phyloP scores from a whole-genome alignment of 2,797 vertebrate genomes.

The Xyrichtys novacula region DNA sequence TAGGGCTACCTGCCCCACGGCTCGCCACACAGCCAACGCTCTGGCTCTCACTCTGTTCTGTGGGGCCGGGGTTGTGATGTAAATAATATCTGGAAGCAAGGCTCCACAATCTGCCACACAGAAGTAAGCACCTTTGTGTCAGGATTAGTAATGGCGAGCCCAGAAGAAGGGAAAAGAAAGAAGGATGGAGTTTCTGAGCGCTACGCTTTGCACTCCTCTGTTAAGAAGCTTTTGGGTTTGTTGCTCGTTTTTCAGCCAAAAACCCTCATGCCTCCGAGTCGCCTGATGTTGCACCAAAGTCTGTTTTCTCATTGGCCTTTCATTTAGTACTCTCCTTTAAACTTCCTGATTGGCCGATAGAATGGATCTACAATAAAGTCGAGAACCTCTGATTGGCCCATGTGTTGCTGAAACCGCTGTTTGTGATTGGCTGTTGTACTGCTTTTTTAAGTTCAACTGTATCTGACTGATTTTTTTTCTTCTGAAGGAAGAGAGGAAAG shows the following conservation, averaged over 20 bases:
- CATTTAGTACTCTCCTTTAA: slow-evolving; percentile 29
- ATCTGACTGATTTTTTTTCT: slow-evolving; percentile 62
- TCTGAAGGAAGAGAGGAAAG: slow-evolving; percentile 30
- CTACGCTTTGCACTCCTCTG: slow-evolving; percentile 59
- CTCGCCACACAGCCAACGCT: slow-evolving; percentile 37
- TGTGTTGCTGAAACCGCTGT: slow-evolving; percentile 9
- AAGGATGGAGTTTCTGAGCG: slow-evolving; percentile 32
- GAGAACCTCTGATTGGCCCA: slow-evolving; percentile 53
- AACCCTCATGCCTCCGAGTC: slow-evolving; percentile 35
- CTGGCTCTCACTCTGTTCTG: slow-evolving; percentile 44
- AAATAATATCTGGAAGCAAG: slow-evolving; percentile 80
- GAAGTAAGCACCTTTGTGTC: slow-evolving; percentile 80
- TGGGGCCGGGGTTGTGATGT: slow-evolving; percentile 76
- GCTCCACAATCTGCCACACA: slow-evolving; percentile 76
- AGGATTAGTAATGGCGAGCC: slow-evolving; percentile 78
- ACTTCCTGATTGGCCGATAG: slow-evolving; percentile 39
- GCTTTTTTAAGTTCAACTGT: slow-evolving; percentile 51
- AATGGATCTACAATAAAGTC: slow-evolving; percentile 3
- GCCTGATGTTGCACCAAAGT: slow-evolving; percentile 24
- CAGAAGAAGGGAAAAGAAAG: slow-evolving; percentile 52
- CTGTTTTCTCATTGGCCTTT: slow-evolving; percentile 30
- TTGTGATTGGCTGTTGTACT: slow-evolving; percentile 51
- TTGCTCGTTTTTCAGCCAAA: slow-evolving; percentile 48
- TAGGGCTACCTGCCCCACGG: slow-evolving; percentile 22
- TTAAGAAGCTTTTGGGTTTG: slow-evolving; percentile 50